Evolutionary conservation across 2,113 vertebrate genomes (phyloP).

Genomic region (Chionis minor): DNA sequence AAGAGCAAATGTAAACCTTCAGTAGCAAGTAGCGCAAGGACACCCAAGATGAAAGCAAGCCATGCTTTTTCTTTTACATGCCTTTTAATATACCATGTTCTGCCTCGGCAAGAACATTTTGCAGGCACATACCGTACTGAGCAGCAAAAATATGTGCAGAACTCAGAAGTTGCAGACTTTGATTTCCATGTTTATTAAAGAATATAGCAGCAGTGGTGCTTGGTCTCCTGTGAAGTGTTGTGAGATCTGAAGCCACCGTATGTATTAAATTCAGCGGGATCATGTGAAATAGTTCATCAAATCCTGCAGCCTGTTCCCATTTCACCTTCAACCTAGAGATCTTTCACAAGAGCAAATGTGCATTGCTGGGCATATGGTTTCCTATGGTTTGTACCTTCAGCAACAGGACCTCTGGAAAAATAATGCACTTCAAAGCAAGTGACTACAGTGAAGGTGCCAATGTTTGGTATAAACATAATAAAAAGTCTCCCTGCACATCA

Average conservation of each 20-base stretch:
- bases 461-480: neutral
- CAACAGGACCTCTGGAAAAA: neutral
- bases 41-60: slow-evolving; percentile 2
- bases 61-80: neutral
- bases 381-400: neutral
- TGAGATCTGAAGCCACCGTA: neutral
- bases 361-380: neutral
- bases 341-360: neutral
- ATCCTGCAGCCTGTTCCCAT: neutral
- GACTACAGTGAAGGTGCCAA: neutral
- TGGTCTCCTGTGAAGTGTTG: neutral
- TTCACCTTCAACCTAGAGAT: neutral
- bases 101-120: neutral
- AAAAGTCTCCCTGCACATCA: neutral
- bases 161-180: neutral
- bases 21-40: neutral
- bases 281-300: neutral
- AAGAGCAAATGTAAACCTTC: neutral
- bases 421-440: neutral
- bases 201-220: neutral
- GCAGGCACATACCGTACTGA: neutral
- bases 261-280: neutral
- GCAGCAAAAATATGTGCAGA: neutral
- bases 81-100: neutral
- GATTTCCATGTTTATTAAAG: neutral